Evolutionary conservation across 2,797 vertebrate genomes (phyloP).

Genomic region (Neosilurus hyrtlii): DNA sequence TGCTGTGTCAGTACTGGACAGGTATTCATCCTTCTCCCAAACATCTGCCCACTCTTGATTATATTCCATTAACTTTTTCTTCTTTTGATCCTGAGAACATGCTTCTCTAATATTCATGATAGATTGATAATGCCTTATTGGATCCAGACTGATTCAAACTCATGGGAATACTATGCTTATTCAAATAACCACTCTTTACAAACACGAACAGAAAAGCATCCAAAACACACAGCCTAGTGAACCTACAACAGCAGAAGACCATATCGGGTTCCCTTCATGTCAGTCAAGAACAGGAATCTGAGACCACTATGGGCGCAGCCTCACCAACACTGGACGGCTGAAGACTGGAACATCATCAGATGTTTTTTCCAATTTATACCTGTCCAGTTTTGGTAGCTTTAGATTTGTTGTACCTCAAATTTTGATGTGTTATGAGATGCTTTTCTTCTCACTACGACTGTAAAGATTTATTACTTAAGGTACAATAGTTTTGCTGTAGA

Average conservation of each 20-base stretch:
- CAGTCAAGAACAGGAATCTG: not conserved
- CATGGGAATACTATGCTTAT: not conserved
- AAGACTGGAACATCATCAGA: not conserved
- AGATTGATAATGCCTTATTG: not conserved
- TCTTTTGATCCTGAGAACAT: too few relatives aligned
- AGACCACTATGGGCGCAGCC: not conserved
- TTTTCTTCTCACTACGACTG: not conserved
- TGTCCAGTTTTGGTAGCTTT: not conserved
- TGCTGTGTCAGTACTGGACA: slow-evolving; percentile 3
- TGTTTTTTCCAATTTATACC: too few relatives aligned
- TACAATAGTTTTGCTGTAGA: not conserved
- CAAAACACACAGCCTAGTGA: not conserved
- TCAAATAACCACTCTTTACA: not conserved
- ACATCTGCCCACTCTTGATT: slow-evolving; percentile 1
- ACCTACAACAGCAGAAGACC: not conserved
- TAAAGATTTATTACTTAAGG: not conserved
- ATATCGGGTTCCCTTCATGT: not conserved
- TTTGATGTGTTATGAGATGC: not conserved
- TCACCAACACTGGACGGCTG: not conserved
- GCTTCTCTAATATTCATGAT: not conserved
- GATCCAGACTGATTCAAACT: not conserved
- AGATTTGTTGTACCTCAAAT: too few relatives aligned
- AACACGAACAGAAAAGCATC: not conserved
- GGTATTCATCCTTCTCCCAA: slow-evolving; percentile 1
- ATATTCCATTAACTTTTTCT: not conserved